Evolutionary conservation across 1,140 invertebrate genomes (phyloP), one percentile per base, ranked within the genome.

Genomic region (Platorchestia sp.): DNA sequence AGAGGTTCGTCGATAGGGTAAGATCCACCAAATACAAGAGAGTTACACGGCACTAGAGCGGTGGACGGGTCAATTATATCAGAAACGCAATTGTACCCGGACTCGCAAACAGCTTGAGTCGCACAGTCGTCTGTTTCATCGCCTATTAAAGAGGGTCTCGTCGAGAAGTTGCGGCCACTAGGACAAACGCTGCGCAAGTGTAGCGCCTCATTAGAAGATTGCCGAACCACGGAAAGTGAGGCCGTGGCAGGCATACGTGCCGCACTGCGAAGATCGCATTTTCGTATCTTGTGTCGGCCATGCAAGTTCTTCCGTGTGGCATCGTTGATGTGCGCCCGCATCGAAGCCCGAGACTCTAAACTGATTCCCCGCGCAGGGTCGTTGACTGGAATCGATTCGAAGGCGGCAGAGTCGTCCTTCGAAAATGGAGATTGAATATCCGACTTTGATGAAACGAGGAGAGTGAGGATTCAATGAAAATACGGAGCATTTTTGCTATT

Each of bases 11-110:
- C 97, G 95, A 97, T 97, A 45, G 97, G 97, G 95, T 98, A 99
- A 14, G 98, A 99, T 53, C 98, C 98, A 95, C 98, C 98, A 97
- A 98, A 98, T 86, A 98, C 97, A 0, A 98, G 97, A 44, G 98
- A 96, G 44, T 89, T 96, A 86, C 95, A 96, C 6, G 96, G 96
- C 44, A 96, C 45, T 89, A 47, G 44, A 93, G 5, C 87, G n/a
- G 22, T 19, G 14, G 59, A 75, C 59, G 59, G 59, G 27, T 27
- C 59, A 36, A 75, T 75, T 14, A 75, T 75, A 10, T 75, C 27
- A 75, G 14, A 22, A 14, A 75, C 27, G 27, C 59, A 75, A 75
- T 75, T 36, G 59, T 75, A 1, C 36, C 59, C 59, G 7, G 59
- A 22, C 59, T 75, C 59, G 27, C 59, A 75, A 22, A 75, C 27